Base-by-base conservation (phyloP, 2,797 vertebrate genomes). In the Arctocebus calabarensis region DNA sequence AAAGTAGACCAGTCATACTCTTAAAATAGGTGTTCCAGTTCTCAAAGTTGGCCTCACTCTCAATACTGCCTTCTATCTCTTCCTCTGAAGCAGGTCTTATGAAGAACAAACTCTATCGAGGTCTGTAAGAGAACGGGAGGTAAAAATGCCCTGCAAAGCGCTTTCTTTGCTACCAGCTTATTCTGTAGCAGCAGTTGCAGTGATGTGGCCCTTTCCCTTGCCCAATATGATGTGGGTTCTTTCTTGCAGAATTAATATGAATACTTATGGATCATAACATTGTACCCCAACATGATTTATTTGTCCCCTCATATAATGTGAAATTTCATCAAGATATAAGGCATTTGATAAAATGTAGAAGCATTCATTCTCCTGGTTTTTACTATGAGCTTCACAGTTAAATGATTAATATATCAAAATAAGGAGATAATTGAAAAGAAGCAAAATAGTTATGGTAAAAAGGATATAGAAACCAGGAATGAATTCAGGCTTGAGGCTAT, bases 291-390 rank as follows among this genome's bases (percentile, higher is more conserved):
- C 19, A 75, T 62, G 71, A 96, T 95, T 92, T 68, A 93, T 87
- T 61, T 88, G 3, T 91, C 82, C 8, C 10, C 34, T 88, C 8
- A 91, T 83, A 93, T 73, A 87, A 87, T n/a, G 13, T 70, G 17
- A 93, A 96, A 62, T 73, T 87, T 16, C 23, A 84, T 71, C 74
- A 71, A 73, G 32, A 48, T 84, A 91, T 34, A 32, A 94, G 81
- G 45, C 27, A 90, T 16, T 94, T 77, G 29, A 88, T 79, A 45
- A 93, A 88, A 93, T 17, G 22, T 7, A 59, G 20, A 83, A 71
- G 20, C 1, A 22, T 16, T 59, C 55, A 64, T 84, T 73, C 25
- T 73, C 43, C 10, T 88, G 29, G 13, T 27, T 81, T 94, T 94
- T 84, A 48, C 52, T 62, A 70, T 52, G 32, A 88, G 25, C 13